Conservation (phyloP, 2,797 vertebrate genomes). For the Neomorphus geoffroyi region DNA sequence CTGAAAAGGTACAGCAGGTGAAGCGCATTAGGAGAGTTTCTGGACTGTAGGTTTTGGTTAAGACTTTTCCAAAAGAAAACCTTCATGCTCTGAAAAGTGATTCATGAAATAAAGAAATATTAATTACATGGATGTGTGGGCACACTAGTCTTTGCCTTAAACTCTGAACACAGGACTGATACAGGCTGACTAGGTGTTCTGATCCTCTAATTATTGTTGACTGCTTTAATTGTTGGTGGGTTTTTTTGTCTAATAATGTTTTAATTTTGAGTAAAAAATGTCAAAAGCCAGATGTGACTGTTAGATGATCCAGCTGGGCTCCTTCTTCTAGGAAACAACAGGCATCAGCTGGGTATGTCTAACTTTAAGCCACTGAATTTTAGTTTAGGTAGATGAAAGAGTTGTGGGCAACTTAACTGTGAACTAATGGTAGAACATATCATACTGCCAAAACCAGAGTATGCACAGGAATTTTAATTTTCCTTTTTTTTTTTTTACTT, state of each 20-base stretch:
- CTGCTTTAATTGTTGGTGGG: background rate
- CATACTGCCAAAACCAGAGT: background rate
- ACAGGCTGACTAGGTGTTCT: background rate
- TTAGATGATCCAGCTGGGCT: background rate
- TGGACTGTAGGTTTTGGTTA: background rate
- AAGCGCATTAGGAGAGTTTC: no score
- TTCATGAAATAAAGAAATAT: background rate
- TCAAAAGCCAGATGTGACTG: background rate
- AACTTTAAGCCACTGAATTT: background rate
- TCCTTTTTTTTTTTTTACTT: no score
- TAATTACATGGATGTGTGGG: fast-evolving
- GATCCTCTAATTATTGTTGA: background rate
- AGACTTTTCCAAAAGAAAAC: background rate
- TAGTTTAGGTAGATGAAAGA: background rate
- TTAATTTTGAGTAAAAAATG: background rate
- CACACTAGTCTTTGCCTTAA: background rate
- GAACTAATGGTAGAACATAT: background rate
- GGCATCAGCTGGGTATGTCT: background rate
- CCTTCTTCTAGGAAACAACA: background rate
- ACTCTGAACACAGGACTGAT: no score
- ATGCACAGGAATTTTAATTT: background rate
- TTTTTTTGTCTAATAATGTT: background rate
- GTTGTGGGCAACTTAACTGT: background rate
- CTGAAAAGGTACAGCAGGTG: background rate
- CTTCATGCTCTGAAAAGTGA: background rate